A percentile compares a stretch with the other conserved stretches of the same genome.
phyloP scores from a whole-genome alignment of 2,113 vertebrate genomes.

The Chascanopsetta lugubris region DNA sequence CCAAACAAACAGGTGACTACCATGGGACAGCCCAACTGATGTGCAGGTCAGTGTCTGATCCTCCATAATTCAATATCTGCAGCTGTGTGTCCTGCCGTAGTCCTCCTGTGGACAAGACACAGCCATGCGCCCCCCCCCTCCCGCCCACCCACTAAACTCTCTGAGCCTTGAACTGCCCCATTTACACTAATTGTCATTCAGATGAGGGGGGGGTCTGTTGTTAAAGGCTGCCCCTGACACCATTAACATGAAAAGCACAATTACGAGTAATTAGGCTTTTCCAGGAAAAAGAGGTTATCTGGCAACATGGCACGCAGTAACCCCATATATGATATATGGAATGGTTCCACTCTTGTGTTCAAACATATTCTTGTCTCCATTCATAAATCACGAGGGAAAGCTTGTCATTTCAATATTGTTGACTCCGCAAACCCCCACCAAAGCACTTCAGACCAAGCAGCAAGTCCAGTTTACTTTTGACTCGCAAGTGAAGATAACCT shows the following conservation, averaged over 20 bases:
- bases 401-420: not conserved
- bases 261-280: slow-evolving; percentile 70
- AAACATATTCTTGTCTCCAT: not conserved
- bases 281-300: slow-evolving; percentile 29
- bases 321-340: not conserved
- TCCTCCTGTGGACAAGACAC: slow-evolving; percentile 17
- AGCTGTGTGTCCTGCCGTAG: slow-evolving; percentile 17
- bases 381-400: not conserved
- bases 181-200: slow-evolving; percentile 79
- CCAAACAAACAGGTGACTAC: slow-evolving; percentile 2
- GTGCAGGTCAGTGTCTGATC: slow-evolving; percentile 17
- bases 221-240: slow-evolving; percentile 56
- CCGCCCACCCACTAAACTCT: slow-evolving; percentile 4
- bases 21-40: not conserved
- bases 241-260: slow-evolving; percentile 73
- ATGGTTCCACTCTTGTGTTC: not conserved
- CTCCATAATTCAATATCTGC: slow-evolving; percentile 10
- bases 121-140: slow-evolving; percentile 17
- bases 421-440: not conserved
- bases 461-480: not conserved
- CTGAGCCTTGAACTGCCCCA: slow-evolving; percentile 36
- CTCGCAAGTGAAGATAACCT: slow-evolving; percentile 1
- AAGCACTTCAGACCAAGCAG: not conserved
- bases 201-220: slow-evolving; percentile 62
- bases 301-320: slow-evolving; percentile 9